Conservation (phyloP, 2,113 vertebrate species). For the Scomber colias region DNA sequence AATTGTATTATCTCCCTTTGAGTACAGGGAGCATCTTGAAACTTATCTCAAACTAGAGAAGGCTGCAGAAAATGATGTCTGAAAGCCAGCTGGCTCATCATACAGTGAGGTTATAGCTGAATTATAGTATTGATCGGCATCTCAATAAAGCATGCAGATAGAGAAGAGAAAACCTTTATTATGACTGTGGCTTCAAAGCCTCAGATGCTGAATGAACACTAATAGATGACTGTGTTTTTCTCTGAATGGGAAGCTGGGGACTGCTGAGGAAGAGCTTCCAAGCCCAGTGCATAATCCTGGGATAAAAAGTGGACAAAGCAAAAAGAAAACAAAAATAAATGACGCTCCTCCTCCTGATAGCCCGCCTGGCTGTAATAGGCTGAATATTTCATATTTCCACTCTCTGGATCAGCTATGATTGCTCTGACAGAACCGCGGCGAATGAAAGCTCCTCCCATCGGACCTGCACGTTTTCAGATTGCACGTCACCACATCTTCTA, state of each 20-base stretch:
- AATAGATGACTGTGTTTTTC: conserved; percentile 19
- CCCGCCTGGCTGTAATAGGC: conserved; percentile 27
- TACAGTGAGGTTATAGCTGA: conserved; percentile 10
- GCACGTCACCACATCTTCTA: conserved; percentile 34
- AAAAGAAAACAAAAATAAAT: conserved; percentile 15
- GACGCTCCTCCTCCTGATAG: background rate
- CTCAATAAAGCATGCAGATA: background rate
- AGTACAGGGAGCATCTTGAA: background rate
- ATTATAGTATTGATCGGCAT: conserved; percentile 26
- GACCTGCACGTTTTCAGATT: conserved; percentile 22
- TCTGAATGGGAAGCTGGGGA: conserved; percentile 4
- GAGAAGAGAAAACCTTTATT: conserved; percentile 4
- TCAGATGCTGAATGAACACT: background rate
- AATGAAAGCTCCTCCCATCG: conserved; percentile 51
- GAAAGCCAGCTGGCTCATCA: background rate
- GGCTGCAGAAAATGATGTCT: conserved; percentile 2
- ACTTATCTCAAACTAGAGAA: background rate
- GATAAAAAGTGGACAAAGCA: conserved; percentile 15
- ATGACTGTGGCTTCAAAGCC: background rate
- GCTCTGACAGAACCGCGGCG: conserved; percentile 35
- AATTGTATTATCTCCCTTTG: background rate
- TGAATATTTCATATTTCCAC: conserved; percentile 72
- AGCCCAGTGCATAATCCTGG: background rate
- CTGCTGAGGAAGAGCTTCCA: background rate
- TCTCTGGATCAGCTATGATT: conserved; percentile 28